These are phyloP conservation scores for Sceloporus undulatus DNA, from an alignment of 2,113 vertebrate species.

Conservation along the genomic window DNA sequence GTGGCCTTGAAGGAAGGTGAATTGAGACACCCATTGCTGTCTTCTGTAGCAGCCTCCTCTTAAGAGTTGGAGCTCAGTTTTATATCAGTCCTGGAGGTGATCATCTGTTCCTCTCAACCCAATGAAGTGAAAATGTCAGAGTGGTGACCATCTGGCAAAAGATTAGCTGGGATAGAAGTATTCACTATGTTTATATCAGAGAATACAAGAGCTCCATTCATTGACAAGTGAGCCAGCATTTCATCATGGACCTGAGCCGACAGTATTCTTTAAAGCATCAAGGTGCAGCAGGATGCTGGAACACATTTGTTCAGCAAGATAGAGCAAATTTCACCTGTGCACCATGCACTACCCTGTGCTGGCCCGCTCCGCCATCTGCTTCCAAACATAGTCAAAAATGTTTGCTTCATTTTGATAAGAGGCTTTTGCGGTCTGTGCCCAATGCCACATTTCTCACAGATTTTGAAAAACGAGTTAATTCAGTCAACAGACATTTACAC, in stretches of 20 bases:
- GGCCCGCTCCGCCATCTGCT: slow-evolving; percentile 19
- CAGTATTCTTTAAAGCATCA: slow-evolving; percentile 22
- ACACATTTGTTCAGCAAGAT: background rate
- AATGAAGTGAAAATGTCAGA: slow-evolving; percentile 61
- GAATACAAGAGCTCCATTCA: slow-evolving; percentile 10
- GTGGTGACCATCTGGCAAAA: slow-evolving; percentile 64
- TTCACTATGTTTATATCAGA: slow-evolving; percentile 47
- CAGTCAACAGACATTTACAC: background rate
- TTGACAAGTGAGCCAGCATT: slow-evolving; percentile 1
- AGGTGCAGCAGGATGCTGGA: background rate
- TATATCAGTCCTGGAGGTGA: slow-evolving; percentile 54
- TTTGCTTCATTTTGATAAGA: slow-evolving; percentile 32
- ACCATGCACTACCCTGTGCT: background rate
- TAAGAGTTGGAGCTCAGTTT: slow-evolving; percentile 44
- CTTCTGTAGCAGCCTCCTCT: slow-evolving; percentile 37
- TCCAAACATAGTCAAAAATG: slow-evolving; percentile 10
- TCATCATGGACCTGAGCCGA: slow-evolving; percentile 13
- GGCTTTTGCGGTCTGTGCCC: background rate
- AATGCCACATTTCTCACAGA: slow-evolving; percentile 3
- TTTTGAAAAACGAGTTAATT: slow-evolving; percentile 37
- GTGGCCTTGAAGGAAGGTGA: slow-evolving; percentile 62
- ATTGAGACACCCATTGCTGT: slow-evolving; percentile 54
- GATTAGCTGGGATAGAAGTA: slow-evolving; percentile 29
- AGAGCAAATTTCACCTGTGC: slow-evolving; percentile 15
- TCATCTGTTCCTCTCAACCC: slow-evolving; percentile 63